Percentiles rank a stretch among this genome's conserved stretches.
Evolutionary conservation across 2,113 vertebrate species (phyloP).

Genomic region (Atrichornis clamosus): DNA sequence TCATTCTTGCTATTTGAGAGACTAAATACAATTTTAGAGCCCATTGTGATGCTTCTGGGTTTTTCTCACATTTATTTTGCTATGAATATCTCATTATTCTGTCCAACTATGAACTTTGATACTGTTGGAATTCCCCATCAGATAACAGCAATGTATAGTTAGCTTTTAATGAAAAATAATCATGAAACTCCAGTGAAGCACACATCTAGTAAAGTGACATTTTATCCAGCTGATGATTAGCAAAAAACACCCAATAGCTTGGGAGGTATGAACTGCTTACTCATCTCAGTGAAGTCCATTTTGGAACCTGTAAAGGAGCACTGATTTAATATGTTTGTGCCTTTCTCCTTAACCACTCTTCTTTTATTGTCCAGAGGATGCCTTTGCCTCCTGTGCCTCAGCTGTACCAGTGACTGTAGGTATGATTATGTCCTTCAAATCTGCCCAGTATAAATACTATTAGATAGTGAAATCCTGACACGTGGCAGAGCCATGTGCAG

Average conservation of each 20-base stretch:
- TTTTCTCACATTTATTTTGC: background rate
- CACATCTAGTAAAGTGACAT: background rate
- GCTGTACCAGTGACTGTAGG: background rate
- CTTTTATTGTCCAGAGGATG: background rate
- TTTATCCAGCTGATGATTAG: background rate
- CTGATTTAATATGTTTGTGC: background rate
- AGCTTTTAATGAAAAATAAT: background rate
- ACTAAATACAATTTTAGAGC: background rate
- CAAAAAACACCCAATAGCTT: accelerated
- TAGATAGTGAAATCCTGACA: background rate
- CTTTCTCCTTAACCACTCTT: background rate
- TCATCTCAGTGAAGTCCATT: background rate
- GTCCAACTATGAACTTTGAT: background rate
- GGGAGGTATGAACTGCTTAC: background rate
- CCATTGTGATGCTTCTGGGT: background rate
- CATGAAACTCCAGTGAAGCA: background rate
- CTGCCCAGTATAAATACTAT: background rate
- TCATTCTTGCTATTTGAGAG: background rate
- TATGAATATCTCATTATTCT: background rate
- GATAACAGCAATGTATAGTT: background rate
- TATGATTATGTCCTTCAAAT: background rate
- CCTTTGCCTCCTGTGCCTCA: background rate
- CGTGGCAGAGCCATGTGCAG: background rate
- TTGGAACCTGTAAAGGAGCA: background rate
- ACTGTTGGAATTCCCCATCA: background rate